phyloP scores from a whole-genome alignment of 2,888 invertebrate species.

The Saturnia pavonia region DNA sequence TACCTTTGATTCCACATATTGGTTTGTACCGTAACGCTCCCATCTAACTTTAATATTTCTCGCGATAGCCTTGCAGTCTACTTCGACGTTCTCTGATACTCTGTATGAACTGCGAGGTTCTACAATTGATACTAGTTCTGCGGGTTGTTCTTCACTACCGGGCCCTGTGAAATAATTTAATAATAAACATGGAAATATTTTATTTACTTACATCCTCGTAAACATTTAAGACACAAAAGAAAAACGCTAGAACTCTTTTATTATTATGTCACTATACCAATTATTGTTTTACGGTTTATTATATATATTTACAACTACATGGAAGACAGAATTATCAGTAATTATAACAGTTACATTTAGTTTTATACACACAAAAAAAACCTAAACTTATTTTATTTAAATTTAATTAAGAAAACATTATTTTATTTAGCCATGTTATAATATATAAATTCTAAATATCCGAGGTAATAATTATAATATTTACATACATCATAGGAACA shows the following conservation, averaged over 20 bases:
- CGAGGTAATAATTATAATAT: background rate
- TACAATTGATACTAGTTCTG: constrained; percentile 60
- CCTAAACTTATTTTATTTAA: background rate
- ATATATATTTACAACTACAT: no score
- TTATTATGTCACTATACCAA: background rate
- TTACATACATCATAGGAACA: background rate
- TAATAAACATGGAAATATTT: background rate
- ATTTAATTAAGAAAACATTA: background rate
- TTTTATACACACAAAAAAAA: background rate
- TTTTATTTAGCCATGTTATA: background rate
- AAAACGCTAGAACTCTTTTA: background rate
- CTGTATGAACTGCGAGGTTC: constrained; percentile 57
- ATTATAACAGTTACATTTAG: background rate
- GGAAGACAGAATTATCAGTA: background rate
- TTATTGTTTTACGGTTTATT: no score
- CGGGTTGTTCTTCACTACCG: constrained; percentile 31
- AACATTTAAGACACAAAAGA: background rate
- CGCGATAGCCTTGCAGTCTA: constrained; percentile 51
- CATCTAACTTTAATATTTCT: constrained; percentile 48
- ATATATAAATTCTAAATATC: background rate
- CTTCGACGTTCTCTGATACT: constrained; percentile 63
- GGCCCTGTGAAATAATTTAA: constrained; percentile 48
- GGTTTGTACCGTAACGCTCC: constrained; percentile 58
- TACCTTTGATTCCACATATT: constrained; percentile 60
- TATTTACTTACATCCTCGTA: background rate